phyloP scores from a whole-genome alignment of 2,888 invertebrate genomes.

The Yponomeuta cagnagella region DNA sequence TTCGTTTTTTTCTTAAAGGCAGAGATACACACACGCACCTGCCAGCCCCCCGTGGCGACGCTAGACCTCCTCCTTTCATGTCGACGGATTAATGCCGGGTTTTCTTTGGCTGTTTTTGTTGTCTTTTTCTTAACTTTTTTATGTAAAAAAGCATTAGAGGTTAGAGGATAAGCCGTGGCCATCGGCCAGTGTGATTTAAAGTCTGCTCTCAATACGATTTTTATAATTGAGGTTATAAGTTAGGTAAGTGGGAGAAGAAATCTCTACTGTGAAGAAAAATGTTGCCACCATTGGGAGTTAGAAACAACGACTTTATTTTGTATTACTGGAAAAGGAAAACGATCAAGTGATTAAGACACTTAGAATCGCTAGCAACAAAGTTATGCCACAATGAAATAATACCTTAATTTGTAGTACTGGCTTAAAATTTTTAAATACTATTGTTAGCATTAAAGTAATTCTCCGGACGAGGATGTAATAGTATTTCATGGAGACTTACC shows the following conservation, averaged over 20 bases:
- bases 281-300: background rate
- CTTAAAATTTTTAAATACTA: no score
- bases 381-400: no score
- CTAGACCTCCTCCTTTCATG: constrained; percentile 39
- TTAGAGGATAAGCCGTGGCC: constrained; percentile 25
- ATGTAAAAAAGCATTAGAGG: constrained; percentile 13
- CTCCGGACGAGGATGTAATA: no score
- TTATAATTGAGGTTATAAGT: constrained; percentile 14
- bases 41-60: constrained; percentile 55
- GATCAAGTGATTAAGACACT: no score
- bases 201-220: constrained; percentile 17
- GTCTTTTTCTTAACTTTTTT: constrained; percentile 9
- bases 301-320: no score
- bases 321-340: no score
- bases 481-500: no score
- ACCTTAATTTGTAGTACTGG: no score
- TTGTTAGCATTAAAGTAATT: no score
- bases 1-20: constrained; percentile 31
- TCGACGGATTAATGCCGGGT: constrained; percentile 62
- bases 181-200: constrained; percentile 30
- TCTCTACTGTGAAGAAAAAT: background rate
- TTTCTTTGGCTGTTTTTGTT: constrained; percentile 30
- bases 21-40: constrained; percentile 51
- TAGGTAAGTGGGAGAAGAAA: background rate
- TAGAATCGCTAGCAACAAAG: no score